Base-by-base conservation (phyloP, 2,113 vertebrate genomes). In the Pelecanus crispus region DNA sequence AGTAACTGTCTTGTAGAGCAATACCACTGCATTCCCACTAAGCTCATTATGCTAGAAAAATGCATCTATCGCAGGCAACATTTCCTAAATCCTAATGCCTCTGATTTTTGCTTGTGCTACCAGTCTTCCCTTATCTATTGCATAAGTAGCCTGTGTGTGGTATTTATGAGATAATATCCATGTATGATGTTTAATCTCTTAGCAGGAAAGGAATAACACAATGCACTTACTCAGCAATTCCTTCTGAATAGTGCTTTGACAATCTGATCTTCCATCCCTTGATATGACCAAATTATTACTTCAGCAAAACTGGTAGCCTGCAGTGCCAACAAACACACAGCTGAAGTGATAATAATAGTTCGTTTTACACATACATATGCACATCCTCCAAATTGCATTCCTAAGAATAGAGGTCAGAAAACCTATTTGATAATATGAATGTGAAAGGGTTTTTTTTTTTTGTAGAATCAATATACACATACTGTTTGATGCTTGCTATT, bases 331-430 rank as follows among this genome's bases (percentile, higher is more conserved):
- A 72, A 13, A 34, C 50, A 42, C 56, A 56, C 3, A 90, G 70
- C 44, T 94, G 89, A 94, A 91, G 65, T 73, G 71, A 77, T 61
- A 68, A 71, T 6, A 92, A 66, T 50, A 89, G 80, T 17, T 86
- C 10, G 0, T 65, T 94, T 94, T 79, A 36, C 62, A 87, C 29
- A 34, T 55, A 47, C 24, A 26, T 74, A 49, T 3, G 45, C 77
- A 92, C 47, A 81, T 47, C 36, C 25, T 91, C 68, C 73, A 72
- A 92, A 89, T 38, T 75, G 21, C 1, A 0, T 65, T 82, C 70
- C 79, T 84, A 50, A 84, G 65, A 79, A 75, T 10, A 94, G 66
- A 95, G 78, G 44, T 90, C 89, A 92, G 72, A 61, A 87, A 95
- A 94, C 61, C 21, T 89, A 34, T 92, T 87, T 92, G 59, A 87